phyloP scores from a whole-genome alignment of 2,888 invertebrate species.

The Phaedon cochleariae region DNA sequence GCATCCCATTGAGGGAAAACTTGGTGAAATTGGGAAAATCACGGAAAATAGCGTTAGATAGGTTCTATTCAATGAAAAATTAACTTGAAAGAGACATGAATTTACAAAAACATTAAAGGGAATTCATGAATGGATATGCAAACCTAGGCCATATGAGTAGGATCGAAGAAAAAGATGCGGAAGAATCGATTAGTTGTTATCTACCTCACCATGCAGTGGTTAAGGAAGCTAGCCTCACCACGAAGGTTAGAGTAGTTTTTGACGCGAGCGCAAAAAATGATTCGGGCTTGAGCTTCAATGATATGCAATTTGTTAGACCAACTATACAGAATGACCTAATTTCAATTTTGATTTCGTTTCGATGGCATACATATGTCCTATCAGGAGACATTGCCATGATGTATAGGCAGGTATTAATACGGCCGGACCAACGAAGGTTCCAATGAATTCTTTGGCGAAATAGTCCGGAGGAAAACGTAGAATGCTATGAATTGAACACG shows the following conservation, averaged over 20 bases:
- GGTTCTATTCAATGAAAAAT: too few species aligned
- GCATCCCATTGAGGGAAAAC: too few species aligned
- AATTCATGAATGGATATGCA: too few species aligned
- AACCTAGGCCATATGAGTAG: too few species aligned
- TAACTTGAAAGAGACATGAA: too few species aligned
- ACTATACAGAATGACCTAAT: slow-evolving; percentile 19
- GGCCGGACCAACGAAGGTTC: background rate
- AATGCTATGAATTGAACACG: background rate
- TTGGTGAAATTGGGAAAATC: too few species aligned
- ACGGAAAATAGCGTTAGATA: too few species aligned
- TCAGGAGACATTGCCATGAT: slow-evolving; percentile 22
- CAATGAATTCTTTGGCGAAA: slow-evolving; percentile 22
- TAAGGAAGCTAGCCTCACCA: slow-evolving; percentile 18
- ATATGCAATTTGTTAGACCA: slow-evolving; percentile 15
- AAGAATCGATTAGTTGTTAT: background rate
- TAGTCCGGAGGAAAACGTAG: background rate
- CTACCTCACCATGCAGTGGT: slow-evolving; percentile 18
- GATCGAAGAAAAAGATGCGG: too few species aligned
- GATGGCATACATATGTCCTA: slow-evolving; percentile 11
- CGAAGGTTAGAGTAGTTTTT: slow-evolving; percentile 24
- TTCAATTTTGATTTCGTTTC: slow-evolving; percentile 17
- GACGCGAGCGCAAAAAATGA: slow-evolving; percentile 10
- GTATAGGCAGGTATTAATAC: slow-evolving; percentile 14
- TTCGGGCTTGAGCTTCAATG: slow-evolving; percentile 15
- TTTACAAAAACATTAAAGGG: too few species aligned